A percentile compares a stretch with the other conserved stretches of the same genome.
Evolutionary conservation across 2,113 vertebrate genomes (phyloP).

Genomic region (Ranitomeya variabilis): DNA sequence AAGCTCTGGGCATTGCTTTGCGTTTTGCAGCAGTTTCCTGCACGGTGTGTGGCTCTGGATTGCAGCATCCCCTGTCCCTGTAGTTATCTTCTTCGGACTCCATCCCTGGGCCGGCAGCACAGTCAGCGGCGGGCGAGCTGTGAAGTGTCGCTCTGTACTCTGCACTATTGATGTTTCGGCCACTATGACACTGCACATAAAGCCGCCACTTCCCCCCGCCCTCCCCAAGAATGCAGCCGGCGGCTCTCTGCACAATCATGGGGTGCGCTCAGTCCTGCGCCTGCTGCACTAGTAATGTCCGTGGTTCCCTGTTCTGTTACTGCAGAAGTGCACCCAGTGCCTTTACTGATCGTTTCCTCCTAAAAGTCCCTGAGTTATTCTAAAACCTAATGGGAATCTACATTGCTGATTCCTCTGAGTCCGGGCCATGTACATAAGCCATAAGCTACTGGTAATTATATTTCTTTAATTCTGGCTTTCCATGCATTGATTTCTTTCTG

Average conservation of each 20-base stretch:
- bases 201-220: slow-evolving; percentile 13
- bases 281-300: background rate
- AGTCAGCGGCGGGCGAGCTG: background rate
- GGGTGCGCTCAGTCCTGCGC: background rate
- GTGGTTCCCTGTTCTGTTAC: background rate
- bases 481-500: too few species aligned
- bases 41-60: background rate
- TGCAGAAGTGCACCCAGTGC: background rate
- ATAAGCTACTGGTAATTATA: too few species aligned
- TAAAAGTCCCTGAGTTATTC: too few species aligned
- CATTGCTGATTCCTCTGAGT: too few species aligned
- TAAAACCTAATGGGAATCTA: too few species aligned
- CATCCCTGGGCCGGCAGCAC: background rate
- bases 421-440: too few species aligned
- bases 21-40: background rate
- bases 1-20: background rate
- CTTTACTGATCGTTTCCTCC: too few species aligned
- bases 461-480: too few species aligned
- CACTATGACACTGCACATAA: background rate
- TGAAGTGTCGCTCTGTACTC: background rate
- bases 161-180: background rate
- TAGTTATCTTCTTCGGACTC: background rate
- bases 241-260: background rate
- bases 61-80: background rate
- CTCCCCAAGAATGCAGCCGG: background rate